These are phyloP conservation scores for Hycleus cichorii DNA, from an alignment of 1,140 invertebrate genomes.

Conservation along the genomic window DNA sequence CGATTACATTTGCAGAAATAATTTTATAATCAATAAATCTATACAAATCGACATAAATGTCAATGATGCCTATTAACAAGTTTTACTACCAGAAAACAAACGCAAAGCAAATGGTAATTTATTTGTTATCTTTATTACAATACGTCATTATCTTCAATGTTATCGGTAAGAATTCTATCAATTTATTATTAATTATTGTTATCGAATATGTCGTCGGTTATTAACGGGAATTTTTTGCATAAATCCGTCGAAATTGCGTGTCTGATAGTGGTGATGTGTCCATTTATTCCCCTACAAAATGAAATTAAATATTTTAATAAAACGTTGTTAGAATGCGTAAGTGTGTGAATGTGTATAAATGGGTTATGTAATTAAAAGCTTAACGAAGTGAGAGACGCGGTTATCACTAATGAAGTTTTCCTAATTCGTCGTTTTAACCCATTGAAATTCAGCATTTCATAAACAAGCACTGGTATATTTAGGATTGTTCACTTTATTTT, in stretches of 20 bases:
- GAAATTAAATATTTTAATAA: constrained; percentile 24
- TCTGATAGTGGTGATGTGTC: constrained; percentile 13
- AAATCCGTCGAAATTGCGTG: constrained; percentile 8
- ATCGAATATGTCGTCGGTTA: too few relatives aligned
- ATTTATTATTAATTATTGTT: too few relatives aligned
- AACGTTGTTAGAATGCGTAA: neutral
- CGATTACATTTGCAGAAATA: too few relatives aligned
- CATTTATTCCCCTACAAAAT: constrained; percentile 7
- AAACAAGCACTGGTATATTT: neutral
- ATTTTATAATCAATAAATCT: too few relatives aligned
- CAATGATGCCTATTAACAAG: too few relatives aligned
- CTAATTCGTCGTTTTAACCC: constrained; percentile 14
- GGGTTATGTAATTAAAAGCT: constrained; percentile 16
- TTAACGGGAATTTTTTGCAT: constrained; percentile 2
- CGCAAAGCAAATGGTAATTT: too few relatives aligned
- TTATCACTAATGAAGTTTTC: constrained; percentile 21
- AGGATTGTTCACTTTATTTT: constrained; percentile 3
- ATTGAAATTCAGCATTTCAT: constrained; percentile 8
- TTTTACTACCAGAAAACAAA: too few relatives aligned
- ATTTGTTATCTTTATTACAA: too few relatives aligned
- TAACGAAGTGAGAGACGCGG: constrained; percentile 15
- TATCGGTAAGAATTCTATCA: too few relatives aligned
- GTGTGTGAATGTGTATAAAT: constrained; percentile 4
- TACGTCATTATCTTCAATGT: too few relatives aligned
- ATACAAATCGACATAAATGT: too few relatives aligned